Conservation (phyloP, 2,888 invertebrate genomes). For the Nephrocerus scutellatus region DNA sequence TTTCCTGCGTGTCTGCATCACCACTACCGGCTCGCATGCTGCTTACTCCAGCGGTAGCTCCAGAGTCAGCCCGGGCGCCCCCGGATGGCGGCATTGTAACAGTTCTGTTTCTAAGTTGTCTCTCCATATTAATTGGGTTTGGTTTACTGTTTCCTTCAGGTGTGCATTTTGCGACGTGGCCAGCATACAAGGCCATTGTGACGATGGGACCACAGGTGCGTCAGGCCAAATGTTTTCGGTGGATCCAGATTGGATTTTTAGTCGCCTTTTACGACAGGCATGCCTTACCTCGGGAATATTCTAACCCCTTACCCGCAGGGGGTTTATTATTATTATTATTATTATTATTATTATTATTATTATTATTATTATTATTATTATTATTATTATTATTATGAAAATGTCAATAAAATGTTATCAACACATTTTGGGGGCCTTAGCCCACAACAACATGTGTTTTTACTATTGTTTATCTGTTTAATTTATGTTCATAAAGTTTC, state of each 20-base stretch:
- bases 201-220: background rate
- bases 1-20: conserved; percentile 9
- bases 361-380: conserved; percentile 2
- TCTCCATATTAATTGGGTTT: no score
- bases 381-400: background rate
- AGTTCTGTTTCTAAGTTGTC: no score
- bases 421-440: conserved; percentile 11
- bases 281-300: conserved; percentile 3
- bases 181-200: background rate
- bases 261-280: background rate
- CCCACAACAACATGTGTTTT: conserved; percentile 6
- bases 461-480: background rate
- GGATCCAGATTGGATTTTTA: background rate
- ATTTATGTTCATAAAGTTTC: conserved; percentile 10
- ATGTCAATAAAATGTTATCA: background rate
- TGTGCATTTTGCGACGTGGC: background rate
- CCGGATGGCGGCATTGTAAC: no score
- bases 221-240: background rate
- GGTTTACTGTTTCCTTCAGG: conserved; percentile 1
- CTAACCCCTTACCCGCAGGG: background rate
- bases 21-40: conserved; percentile 10
- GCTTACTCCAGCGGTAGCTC: conserved; percentile 12
- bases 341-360: conserved; percentile 1
- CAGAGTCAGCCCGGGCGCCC: no score
- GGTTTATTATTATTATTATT: conserved; percentile 1